These are phyloP conservation scores for Physella acuta DNA, from an alignment of 1,140 invertebrate genomes.

Conservation along the genomic window DNA sequence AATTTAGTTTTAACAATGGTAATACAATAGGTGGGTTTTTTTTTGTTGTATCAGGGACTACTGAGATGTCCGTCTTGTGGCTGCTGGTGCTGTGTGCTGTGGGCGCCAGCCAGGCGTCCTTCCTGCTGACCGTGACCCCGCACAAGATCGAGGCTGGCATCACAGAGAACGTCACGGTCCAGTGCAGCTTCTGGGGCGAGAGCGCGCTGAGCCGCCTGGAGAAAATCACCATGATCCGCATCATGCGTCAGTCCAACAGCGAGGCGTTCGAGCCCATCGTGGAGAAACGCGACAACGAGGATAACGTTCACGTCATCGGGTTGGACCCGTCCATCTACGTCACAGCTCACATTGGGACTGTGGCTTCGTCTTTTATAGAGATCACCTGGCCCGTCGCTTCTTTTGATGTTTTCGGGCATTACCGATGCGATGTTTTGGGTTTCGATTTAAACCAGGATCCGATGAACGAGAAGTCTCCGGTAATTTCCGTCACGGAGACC, in stretches of 20 bases:
- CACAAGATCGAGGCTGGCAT: background rate
- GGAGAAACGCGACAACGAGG: background rate
- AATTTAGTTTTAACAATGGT: no score
- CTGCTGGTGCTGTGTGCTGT: background rate
- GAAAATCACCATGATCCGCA: background rate
- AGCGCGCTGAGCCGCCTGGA: background rate
- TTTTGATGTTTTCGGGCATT: background rate
- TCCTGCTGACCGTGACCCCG: background rate
- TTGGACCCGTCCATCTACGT: background rate
- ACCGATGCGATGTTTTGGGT: slow-evolving; percentile 7
- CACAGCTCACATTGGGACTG: background rate
- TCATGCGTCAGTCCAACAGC: background rate
- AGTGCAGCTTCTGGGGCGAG: background rate
- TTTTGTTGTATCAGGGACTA: no score
- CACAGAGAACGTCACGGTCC: background rate
- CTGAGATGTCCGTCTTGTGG: no score
- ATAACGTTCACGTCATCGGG: background rate
- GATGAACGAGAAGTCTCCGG: background rate
- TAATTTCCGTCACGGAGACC: background rate
- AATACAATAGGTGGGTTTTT: no score
- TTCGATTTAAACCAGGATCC: background rate
- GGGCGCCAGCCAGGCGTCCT: background rate
- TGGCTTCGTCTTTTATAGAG: background rate
- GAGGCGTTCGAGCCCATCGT: background rate
- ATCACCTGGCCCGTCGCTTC: background rate